Base-by-base conservation (phyloP, 2,888 invertebrate species). In the Cybosia mesomella region DNA sequence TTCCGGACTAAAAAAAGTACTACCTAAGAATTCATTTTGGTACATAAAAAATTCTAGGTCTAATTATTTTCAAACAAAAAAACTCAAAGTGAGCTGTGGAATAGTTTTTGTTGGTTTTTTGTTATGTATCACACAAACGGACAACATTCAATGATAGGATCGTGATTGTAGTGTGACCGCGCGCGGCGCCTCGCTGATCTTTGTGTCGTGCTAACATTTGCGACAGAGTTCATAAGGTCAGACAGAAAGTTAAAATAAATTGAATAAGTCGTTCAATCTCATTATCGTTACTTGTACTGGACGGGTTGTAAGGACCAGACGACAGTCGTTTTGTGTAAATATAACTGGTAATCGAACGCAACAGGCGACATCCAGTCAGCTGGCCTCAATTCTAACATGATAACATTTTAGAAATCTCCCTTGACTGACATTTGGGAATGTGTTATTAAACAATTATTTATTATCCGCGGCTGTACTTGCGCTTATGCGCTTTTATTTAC, bases 341-440 rank as follows among this genome's bases (percentile, higher is more conserved):
- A 57, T 11, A 34, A 49, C n/a, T 32, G 15, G 24, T 15, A 32
- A 22, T 59, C 32, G 36, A 53, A 34, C 65, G 36, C 49, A 22
- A n/a, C 24, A 66, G 62, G 62, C 62, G 62, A 63, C 54, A 63
- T 21, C 62, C 34, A 49, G 49, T 58, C 49, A 53, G 75, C 82
- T 70, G 80, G 81, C 10, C 84, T 86, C 67, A 70, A 86, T 34
- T 75, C 81, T 1, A 88, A 89, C 69, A 80, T 85, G 32, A 83
- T 64, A 64, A 64, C 64, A 9, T 64, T 22, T 65, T 58, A 58
- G 58, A 34, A 58, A 58, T 64, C n/a, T 13, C 34, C 24, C 49
- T 66, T 64, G 75, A 34, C 21, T 63, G 24, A 43, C 11, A 28
- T 49, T 11, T 28, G 2, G 10, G 24, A 10, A 59, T 24, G 15